Conservation (phyloP, 2,888 invertebrate genomes). For the Hybos culiciformis region DNA sequence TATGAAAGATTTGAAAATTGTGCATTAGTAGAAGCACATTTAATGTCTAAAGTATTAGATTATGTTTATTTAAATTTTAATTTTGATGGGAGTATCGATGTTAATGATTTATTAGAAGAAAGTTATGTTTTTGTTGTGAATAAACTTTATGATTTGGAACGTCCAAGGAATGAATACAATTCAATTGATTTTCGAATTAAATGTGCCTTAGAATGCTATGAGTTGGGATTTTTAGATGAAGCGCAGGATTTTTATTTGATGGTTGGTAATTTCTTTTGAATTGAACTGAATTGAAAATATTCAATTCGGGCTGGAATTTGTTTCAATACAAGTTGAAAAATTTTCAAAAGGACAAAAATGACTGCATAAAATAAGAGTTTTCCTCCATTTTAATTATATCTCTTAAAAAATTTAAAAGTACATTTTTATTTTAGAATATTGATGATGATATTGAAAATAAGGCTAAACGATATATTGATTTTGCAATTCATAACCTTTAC, state of each 20-base stretch:
- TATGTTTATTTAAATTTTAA: background rate
- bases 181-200: constrained; percentile 3
- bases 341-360: too few species aligned
- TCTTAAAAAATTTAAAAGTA: background rate
- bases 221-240: constrained; percentile 5
- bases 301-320: too few species aligned
- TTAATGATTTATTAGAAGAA: constrained; percentile 5
- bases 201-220: constrained; percentile 8
- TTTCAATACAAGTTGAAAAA: too few species aligned
- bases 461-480: constrained; percentile 3
- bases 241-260: constrained; percentile 9
- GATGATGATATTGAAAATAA: constrained; percentile 1
- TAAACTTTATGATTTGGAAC: constrained; percentile 6
- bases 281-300: too few species aligned
- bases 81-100: background rate
- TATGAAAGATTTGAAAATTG: too few species aligned
- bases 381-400: too few species aligned
- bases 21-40: background rate
- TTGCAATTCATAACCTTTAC: constrained; percentile 5
- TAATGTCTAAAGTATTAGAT: background rate
- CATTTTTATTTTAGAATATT: constrained; percentile 9
- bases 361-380: too few species aligned
- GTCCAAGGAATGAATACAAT: too few species aligned
- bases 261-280: constrained; percentile 5
- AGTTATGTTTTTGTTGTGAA: constrained; percentile 9